Evolutionary conservation across 2,797 vertebrate genomes (phyloP), one percentile per base, ranked within the genome.

Genomic region (Chiropotes sagulatus): DNA sequence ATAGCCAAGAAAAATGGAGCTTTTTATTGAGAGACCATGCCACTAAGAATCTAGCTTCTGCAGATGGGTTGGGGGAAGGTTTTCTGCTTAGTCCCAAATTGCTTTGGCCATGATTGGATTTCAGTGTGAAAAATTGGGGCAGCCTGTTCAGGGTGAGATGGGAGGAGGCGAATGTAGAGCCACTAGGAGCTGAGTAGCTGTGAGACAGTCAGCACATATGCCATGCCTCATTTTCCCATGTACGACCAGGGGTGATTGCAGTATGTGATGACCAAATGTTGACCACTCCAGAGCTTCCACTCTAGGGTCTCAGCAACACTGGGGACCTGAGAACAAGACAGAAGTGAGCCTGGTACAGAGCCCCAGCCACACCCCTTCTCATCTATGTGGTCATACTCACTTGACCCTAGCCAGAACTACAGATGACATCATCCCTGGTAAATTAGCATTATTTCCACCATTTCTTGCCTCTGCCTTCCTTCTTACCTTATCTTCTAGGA

Each of bases 211-310:
- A 20, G 30, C 52, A 58, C 22, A 39, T 1, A 0, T 0, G 44
- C n/a, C 28, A 1, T 52, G 41, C 4, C 46, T 36, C 0, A 0
- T 12, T 48, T 26, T 52, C 19, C 30, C 33, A 4, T 3, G 13
- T 5, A 7, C 3, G 4, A 36, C 9, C 10, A 80, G 20, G n/a
- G n/a, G 20, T 0, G 0, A 8, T 20, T 7, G 54, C 73, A 22
- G 11, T 7, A 52, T 36, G 58, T 19, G 54, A 46, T 1, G 11
- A 39, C 28, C 26, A 9, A 44, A 10, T 26, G 28, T 70, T 26
- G 6, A 39, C 5, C 41, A 61, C n/a, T 36, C 13, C 17, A 12
- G 52, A 30, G 26, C 54, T 33, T 15, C 30, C 17, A 30, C 30
- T 28, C 15, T 1, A 2, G 0, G 14, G 41, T 70, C 58, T 95